These are phyloP conservation scores for Lutraria rhynchaena DNA, from an alignment of 1,140 invertebrate genomes.

Conservation along the genomic window DNA sequence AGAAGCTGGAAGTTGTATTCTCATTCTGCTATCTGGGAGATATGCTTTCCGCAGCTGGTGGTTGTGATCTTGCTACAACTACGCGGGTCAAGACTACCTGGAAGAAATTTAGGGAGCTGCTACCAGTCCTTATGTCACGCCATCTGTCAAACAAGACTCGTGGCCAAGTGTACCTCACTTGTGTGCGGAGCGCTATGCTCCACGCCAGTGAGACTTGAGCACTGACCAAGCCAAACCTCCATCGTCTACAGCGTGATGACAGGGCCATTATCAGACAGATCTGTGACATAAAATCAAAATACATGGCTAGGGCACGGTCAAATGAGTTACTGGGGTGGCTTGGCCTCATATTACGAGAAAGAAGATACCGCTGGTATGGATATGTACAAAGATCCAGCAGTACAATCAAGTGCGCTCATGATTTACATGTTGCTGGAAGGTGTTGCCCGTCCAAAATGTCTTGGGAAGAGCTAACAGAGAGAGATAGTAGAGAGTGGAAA, in stretches of 20 bases:
- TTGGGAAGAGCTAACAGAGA: no score
- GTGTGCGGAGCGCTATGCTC: neutral
- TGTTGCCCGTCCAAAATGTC: no score
- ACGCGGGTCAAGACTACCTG: conserved; percentile 3
- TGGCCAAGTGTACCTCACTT: neutral
- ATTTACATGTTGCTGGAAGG: no score
- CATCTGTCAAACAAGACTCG: neutral
- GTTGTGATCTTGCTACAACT: neutral
- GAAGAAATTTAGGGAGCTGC: conserved; percentile 13
- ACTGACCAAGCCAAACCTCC: neutral
- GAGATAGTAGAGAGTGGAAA: no score
- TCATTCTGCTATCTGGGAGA: conserved; percentile 33
- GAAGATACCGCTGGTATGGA: no score
- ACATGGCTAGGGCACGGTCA: no score
- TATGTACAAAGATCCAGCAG: no score
- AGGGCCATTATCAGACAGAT: neutral
- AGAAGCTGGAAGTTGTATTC: neutral
- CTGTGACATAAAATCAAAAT: no score
- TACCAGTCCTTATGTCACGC: neutral
- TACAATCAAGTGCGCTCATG: no score
- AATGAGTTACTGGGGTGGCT: no score
- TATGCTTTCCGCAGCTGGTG: neutral
- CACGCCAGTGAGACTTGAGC: conserved; percentile 2
- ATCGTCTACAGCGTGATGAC: neutral
- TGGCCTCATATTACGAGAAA: no score